Percentiles rank a stretch among this genome's conserved stretches.
Conservation (phyloP, 2,888 invertebrate genomes). For the Camptogramma bilineatum region DNA sequence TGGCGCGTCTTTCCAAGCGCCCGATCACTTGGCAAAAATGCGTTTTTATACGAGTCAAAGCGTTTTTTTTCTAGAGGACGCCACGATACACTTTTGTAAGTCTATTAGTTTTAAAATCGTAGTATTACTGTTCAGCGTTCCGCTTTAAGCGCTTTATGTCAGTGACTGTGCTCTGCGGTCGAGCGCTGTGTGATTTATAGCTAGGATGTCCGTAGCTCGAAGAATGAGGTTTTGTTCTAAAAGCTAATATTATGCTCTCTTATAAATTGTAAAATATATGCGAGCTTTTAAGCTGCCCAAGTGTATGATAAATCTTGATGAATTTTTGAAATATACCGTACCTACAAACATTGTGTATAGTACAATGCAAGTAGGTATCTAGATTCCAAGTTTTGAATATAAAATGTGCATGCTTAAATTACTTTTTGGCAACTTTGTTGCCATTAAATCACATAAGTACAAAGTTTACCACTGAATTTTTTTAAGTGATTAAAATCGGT, state of each 20-base stretch:
- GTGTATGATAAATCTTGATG: not conserved
- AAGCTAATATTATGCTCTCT: constrained; percentile 13
- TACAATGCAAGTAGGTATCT: too few relatives aligned
- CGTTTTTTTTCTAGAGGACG: too few relatives aligned
- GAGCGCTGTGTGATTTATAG: constrained; percentile 17
- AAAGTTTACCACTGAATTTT: too few relatives aligned
- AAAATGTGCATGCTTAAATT: too few relatives aligned
- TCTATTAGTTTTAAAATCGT: not conserved
- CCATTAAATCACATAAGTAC: too few relatives aligned
- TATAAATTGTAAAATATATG: constrained; percentile 4
- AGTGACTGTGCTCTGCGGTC: constrained; percentile 9
- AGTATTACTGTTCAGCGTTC: not conserved
- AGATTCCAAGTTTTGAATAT: too few relatives aligned
- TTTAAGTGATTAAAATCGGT: too few relatives aligned
- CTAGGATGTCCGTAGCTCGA: constrained; percentile 19
- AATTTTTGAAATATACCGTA: not conserved
- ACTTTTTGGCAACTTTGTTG: too few relatives aligned
- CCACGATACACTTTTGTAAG: not conserved
- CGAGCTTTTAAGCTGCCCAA: not conserved
- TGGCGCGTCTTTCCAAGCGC: too few relatives aligned
- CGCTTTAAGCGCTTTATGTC: constrained; percentile 10
- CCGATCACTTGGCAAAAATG: too few relatives aligned
- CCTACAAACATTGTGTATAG: not conserved
- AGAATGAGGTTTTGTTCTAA: constrained; percentile 19
- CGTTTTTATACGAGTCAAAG: too few relatives aligned